Evolutionary conservation across 1,140 invertebrate species (phyloP), one percentile per base, ranked within the genome.

Genomic region (Drosophila cardini): DNA sequence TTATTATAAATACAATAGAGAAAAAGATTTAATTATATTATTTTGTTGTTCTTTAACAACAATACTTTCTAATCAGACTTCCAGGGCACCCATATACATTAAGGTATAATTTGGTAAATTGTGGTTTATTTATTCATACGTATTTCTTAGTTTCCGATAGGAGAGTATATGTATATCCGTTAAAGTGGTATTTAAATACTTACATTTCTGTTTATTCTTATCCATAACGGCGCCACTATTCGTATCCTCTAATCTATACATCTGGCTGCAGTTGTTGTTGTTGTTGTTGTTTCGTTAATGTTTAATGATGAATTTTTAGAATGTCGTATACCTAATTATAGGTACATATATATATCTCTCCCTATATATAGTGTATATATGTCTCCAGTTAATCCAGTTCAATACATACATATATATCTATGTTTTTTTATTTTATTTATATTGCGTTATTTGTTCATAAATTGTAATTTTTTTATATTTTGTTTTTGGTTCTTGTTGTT

Each of bases 211-310:
- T 80, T 91, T 91, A 45, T 90, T 91, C 79, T 91, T 91, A 74
- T 91, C 90, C 90, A 91, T 91, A 70, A 83, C 90, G 86, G 76
- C 71, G 78, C 90, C 90, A 76, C 90, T 91, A 74, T 84, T 91
- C 63, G 90, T 87, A 68, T 91, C 90, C 85, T 91, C 90, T 80
- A 91, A 77, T 91, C 90, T 91, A 89, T 91, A 91, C 90, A 91
- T 91, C 78, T 74, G 83, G 84, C 67, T 76, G 72, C 43, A 75
- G 55, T 84, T 83, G 67, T 83, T 70, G 77, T 18, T 26, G 21
- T 26, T 26, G 21, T 5, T 26, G n/a, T n/a, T 42, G 18, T 21
- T 21, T 26, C 53, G 64, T 74, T 73, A 67, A 40, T 61, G 75
- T 56, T 79, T 48, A 36, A 58, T 58, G 63, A 74, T 82, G 71